Percentiles rank a stretch among this genome's conserved stretches.
Conservation (phyloP, 1,140 invertebrate genomes). For the Harlomillsia oculata region DNA sequence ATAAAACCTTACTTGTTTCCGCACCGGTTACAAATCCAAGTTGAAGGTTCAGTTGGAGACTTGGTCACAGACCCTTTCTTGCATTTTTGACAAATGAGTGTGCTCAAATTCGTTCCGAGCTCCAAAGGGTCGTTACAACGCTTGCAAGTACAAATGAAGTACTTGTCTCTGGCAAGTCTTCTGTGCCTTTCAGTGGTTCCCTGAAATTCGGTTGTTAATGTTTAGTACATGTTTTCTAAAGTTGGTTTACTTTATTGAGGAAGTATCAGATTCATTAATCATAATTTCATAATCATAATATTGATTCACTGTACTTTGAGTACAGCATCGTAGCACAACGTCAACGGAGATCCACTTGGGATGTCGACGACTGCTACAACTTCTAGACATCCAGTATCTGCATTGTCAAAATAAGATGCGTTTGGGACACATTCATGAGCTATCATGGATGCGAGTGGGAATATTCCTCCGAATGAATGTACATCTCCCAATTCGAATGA, state of each 20-base stretch:
- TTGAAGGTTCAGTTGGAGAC: neutral
- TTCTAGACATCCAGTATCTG: slow-evolving; percentile 43
- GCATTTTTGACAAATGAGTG: slow-evolving; percentile 61
- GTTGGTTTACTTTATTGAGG: no score
- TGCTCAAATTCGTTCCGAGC: slow-evolving; percentile 60
- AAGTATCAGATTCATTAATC: no score
- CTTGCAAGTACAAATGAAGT: slow-evolving; percentile 61
- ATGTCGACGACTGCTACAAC: slow-evolving; percentile 58
- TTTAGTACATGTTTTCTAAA: neutral
- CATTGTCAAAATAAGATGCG: slow-evolving; percentile 53
- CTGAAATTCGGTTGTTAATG: slow-evolving; percentile 40
- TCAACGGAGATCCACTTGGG: slow-evolving; percentile 52
- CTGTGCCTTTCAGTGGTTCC: slow-evolving; percentile 57
- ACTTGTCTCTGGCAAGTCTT: slow-evolving; percentile 61
- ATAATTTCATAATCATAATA: no score
- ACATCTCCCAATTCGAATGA: slow-evolving; percentile 32
- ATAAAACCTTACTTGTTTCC: slow-evolving; percentile 5
- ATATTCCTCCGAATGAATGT: slow-evolving; percentile 22
- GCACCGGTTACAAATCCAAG: slow-evolving; percentile 13
- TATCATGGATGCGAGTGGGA: slow-evolving; percentile 43
- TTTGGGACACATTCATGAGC: slow-evolving; percentile 75
- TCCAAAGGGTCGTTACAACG: slow-evolving; percentile 66
- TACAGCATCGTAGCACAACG: slow-evolving; percentile 63
- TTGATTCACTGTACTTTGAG: no score
- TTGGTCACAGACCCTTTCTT: slow-evolving; percentile 57